These are phyloP conservation scores for Cantharis lateralis DNA, from an alignment of 2,888 invertebrate species.

Conservation along the genomic window DNA sequence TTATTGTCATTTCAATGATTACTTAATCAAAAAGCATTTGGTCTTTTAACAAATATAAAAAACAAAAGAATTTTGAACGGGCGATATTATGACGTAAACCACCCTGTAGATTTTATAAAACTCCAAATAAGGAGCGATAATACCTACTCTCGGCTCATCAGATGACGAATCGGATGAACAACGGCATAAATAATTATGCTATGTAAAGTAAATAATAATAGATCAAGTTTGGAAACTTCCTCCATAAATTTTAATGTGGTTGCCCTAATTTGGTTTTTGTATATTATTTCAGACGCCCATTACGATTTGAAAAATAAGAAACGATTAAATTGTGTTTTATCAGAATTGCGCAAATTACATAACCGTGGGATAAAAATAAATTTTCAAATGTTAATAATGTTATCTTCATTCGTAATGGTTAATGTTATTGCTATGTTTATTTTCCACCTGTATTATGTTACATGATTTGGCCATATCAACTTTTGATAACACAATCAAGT, in stretches of 20 bases:
- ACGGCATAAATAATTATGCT: background rate
- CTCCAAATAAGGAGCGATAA: background rate
- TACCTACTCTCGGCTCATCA: background rate
- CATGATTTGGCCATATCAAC: background rate
- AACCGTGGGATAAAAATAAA: background rate
- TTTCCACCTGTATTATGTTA: background rate
- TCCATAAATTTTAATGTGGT: background rate
- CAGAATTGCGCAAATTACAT: background rate
- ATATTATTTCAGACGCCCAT: background rate
- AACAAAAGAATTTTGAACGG: too few relatives aligned
- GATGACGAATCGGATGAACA: background rate
- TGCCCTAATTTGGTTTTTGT: background rate
- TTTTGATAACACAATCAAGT: background rate
- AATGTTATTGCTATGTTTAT: background rate
- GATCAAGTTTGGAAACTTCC: background rate
- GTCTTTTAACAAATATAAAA: background rate
- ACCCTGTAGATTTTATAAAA: background rate
- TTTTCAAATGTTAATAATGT: background rate
- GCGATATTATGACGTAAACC: background rate
- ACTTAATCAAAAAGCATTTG: background rate
- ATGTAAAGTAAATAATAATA: too few relatives aligned
- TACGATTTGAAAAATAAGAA: background rate
- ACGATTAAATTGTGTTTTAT: background rate
- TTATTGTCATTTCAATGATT: background rate
- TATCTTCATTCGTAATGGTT: background rate